Evolutionary conservation across 2,797 vertebrate genomes (phyloP).

Genomic region (Danio choprae): DNA sequence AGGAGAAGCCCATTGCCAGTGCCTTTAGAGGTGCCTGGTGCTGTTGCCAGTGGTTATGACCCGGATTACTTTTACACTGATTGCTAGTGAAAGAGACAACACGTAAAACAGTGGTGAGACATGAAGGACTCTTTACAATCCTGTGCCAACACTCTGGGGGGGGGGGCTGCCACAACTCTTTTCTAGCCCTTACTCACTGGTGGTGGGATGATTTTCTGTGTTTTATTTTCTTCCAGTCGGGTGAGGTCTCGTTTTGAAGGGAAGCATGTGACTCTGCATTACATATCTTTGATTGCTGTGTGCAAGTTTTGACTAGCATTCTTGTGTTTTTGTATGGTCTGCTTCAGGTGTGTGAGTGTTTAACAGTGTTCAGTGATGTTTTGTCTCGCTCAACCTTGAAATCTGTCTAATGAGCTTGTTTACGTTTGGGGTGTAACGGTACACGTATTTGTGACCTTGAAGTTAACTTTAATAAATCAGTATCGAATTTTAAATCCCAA

Average conservation of each 20-base stretch:
- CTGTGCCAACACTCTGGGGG: conserved; percentile 58
- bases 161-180: conserved; percentile 13
- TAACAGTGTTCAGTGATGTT: conserved; percentile 50
- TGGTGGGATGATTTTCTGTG: conserved; percentile 51
- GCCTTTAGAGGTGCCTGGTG: conserved; percentile 73
- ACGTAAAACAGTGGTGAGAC: conserved; percentile 74
- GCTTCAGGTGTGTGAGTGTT: conserved; percentile 51
- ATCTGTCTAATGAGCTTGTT: conserved; percentile 4
- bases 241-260: conserved; percentile 43
- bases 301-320: conserved; percentile 40
- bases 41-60: conserved; percentile 71
- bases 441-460: not conserved
- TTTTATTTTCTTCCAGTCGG: conserved; percentile 19
- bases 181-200: conserved; percentile 51
- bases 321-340: conserved; percentile 37
- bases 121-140: conserved; percentile 63
- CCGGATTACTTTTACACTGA: conserved; percentile 69
- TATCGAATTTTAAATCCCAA: no score
- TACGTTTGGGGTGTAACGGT: not conserved
- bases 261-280: conserved; percentile 24
- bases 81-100: conserved; percentile 67
- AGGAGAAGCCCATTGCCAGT: conserved; percentile 68
- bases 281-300: conserved; percentile 47
- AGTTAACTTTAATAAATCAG: no score
- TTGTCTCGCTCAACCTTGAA: conserved; percentile 25